Percentiles rank a stretch among this genome's conserved stretches.
phyloP scores from a whole-genome alignment of 2,113 vertebrate species.

The Dipodomys merriami region DNA sequence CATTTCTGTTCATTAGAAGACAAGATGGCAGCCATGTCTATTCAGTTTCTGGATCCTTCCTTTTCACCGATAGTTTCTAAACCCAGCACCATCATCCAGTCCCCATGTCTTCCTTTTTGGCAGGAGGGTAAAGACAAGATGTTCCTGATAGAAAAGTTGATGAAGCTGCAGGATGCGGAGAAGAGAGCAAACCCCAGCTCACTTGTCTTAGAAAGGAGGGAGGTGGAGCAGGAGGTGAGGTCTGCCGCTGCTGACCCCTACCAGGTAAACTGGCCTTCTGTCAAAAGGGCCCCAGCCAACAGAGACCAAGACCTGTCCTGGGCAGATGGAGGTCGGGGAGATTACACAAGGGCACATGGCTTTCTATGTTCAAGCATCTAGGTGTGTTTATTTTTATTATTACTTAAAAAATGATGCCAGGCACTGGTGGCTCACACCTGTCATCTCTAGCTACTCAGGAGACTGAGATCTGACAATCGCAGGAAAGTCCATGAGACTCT shows the following conservation, averaged over 20 bases:
- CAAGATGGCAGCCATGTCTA: background rate
- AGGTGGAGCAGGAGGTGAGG: conserved; percentile 80
- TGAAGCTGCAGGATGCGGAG: conserved; percentile 79
- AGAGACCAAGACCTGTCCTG: background rate
- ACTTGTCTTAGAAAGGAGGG: rapidly evolving
- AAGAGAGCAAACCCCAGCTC: background rate
- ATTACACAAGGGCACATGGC: background rate
- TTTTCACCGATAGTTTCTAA: background rate
- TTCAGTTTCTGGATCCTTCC: background rate
- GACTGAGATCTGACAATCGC: too few relatives aligned
- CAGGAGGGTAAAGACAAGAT: conserved; percentile 94
- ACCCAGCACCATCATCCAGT: background rate
- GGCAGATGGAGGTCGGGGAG: too few relatives aligned
- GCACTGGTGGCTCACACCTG: too few relatives aligned
- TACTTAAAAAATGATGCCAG: background rate
- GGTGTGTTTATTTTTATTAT: background rate
- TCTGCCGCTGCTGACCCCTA: background rate
- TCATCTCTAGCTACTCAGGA: too few relatives aligned
- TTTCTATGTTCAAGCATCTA: background rate
- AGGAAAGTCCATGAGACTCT: too few relatives aligned
- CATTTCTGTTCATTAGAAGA: background rate
- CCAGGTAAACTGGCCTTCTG: background rate
- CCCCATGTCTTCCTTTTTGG: conserved; percentile 9
- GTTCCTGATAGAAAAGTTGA: conserved; percentile 90
- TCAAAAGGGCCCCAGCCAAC: background rate